Evolutionary conservation across 2,888 invertebrate species (phyloP).

Genomic region (Alviniconcha strummeri): DNA sequence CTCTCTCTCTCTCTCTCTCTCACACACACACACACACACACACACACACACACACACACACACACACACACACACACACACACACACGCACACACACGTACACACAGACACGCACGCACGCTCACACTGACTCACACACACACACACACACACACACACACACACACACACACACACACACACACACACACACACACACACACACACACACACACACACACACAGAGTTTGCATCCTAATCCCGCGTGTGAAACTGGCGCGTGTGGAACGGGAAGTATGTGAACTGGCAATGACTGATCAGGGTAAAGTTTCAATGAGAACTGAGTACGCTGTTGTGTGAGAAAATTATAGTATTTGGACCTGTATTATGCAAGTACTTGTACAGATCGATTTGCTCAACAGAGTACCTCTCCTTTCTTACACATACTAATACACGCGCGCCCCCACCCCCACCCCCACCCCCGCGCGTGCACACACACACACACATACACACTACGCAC

Average conservation of each 20-base stretch:
- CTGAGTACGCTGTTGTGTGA: too few relatives aligned
- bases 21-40: not conserved
- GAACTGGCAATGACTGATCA: too few relatives aligned
- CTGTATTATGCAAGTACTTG: not conserved
- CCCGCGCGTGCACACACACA: too few relatives aligned
- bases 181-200: not conserved
- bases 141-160: conserved; percentile 1
- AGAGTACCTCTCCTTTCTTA: too few relatives aligned
- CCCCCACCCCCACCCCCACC: not conserved
- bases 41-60: not conserved
- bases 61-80: conserved; percentile 4
- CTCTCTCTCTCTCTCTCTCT: not conserved
- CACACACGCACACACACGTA: not conserved
- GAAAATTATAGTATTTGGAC: not conserved
- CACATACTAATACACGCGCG: not conserved
- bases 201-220: not conserved
- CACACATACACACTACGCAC: not conserved
- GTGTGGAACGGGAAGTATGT: too few relatives aligned
- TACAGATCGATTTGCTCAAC: not conserved
- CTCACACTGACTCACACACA: not conserved
- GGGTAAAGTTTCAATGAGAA: too few relatives aligned
- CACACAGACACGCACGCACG: not conserved
- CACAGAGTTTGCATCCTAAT: not conserved
- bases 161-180: not conserved
- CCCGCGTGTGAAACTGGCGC: too few relatives aligned